Evolutionary conservation across 2,797 vertebrate species (phyloP).

Genomic region (Myiotriccus ornatus): DNA sequence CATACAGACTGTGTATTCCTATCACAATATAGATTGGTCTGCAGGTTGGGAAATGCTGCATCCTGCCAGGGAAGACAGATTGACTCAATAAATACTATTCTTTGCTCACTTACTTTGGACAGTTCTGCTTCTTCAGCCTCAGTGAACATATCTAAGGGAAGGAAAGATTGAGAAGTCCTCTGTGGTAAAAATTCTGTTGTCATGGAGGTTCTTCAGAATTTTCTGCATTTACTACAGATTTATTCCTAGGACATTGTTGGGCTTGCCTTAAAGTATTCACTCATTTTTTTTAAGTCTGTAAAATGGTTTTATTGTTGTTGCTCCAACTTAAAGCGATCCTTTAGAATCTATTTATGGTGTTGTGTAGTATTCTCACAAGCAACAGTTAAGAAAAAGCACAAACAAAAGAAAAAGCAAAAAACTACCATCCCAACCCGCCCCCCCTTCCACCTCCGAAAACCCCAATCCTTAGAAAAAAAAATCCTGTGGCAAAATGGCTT

Average conservation of each 20-base stretch:
- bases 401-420: neutral
- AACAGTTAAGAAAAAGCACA: neutral
- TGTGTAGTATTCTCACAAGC: neutral
- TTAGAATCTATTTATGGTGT: neutral
- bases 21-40: neutral
- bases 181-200: neutral
- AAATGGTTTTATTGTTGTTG: neutral
- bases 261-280: neutral
- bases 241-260: neutral
- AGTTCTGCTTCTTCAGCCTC: neutral
- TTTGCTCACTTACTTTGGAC: neutral
- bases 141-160: neutral
- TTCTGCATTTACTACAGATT: neutral
- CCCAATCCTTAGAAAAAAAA: neutral
- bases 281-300: neutral
- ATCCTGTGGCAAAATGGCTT: neutral
- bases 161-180: neutral
- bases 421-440: too few relatives aligned
- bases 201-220: neutral
- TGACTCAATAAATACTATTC: neutral
- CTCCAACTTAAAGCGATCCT: neutral
- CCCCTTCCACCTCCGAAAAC: fast-evolving
- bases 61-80: neutral
- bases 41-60: neutral
- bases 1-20: neutral